These are phyloP conservation scores for Drymonia ruficornis DNA, from an alignment of 2,888 invertebrate species.

Conservation along the genomic window DNA sequence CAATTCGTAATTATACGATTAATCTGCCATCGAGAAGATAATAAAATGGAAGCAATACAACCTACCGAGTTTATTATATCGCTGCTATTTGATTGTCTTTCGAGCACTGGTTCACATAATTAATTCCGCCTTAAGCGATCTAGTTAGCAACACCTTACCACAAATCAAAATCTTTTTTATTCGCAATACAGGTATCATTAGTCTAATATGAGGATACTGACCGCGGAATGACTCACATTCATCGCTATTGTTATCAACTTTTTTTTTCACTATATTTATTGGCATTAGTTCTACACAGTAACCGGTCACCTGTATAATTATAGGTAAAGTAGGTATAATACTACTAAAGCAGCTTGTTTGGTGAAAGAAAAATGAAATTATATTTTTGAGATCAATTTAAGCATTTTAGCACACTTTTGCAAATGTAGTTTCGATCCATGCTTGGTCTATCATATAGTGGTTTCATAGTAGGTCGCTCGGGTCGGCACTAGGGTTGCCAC, in stretches of 20 bases:
- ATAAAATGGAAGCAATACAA: background rate
- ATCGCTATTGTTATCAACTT: constrained; percentile 27
- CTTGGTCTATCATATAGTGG: too few species aligned
- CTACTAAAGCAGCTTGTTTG: background rate
- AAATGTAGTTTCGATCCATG: too few species aligned
- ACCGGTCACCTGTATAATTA: constrained; percentile 30
- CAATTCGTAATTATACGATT: too few species aligned
- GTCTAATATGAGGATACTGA: constrained; percentile 34
- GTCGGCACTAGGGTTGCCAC: too few species aligned
- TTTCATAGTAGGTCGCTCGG: too few species aligned
- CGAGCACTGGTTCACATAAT: constrained; percentile 20
- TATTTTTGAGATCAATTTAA: background rate
- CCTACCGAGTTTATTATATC: constrained; percentile 1
- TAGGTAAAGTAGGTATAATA: constrained; percentile 26
- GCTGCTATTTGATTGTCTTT: constrained; percentile 21
- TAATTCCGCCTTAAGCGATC: constrained; percentile 28
- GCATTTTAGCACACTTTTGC: too few species aligned
- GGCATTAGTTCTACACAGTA: constrained; percentile 18
- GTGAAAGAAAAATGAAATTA: background rate
- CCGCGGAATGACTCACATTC: constrained; percentile 43
- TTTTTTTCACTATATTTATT: constrained; percentile 18
- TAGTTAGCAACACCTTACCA: constrained; percentile 30
- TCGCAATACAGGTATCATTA: constrained; percentile 21
- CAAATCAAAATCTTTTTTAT: constrained; percentile 38
- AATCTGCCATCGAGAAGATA: too few species aligned